Percentiles rank a stretch among this genome's conserved stretches.
phyloP scores from a whole-genome alignment of 2,888 invertebrate species.

The Geophilus truncorum region DNA sequence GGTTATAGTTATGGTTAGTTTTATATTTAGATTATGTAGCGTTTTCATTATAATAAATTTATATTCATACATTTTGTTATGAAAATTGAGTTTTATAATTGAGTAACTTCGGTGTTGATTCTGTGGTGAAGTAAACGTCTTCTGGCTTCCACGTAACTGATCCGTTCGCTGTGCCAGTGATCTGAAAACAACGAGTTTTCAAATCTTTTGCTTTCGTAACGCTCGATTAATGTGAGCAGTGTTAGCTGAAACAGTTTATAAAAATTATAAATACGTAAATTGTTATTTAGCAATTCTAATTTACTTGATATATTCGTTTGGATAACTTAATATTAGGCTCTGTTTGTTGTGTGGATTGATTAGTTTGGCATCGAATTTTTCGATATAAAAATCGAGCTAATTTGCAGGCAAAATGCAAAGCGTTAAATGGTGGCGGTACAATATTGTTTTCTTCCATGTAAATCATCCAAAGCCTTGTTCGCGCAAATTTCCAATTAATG shows the following conservation, averaged over 20 bases:
- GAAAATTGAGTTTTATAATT: not conserved
- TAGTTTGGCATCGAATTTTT: not conserved
- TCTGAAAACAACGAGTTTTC: not conserved
- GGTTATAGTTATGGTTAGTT: not conserved
- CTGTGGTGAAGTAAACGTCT: not conserved
- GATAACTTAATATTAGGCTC: not conserved
- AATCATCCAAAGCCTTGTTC: constrained; percentile 66
- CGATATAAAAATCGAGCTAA: not conserved
- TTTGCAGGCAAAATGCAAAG: constrained; percentile 49
- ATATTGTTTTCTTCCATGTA: constrained; percentile 50
- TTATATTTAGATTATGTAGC: not conserved
- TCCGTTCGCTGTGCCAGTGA: not conserved
- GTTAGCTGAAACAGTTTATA: not conserved
- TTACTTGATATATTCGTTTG: not conserved
- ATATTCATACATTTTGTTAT: not conserved
- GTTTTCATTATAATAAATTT: not conserved
- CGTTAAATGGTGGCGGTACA: constrained; percentile 66
- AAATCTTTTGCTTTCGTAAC: not conserved
- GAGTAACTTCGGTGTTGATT: not conserved
- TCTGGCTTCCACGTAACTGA: not conserved
- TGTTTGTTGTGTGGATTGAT: too few species aligned
- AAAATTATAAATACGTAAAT: too few species aligned
- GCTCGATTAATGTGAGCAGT: not conserved
- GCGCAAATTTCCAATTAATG: constrained; percentile 71
- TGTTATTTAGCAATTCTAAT: too few species aligned